Percentiles rank a stretch among this genome's conserved stretches.
These are phyloP conservation scores for Lithophane ornitopus DNA, from an alignment of 2,888 invertebrate genomes.

Conservation along the genomic window DNA sequence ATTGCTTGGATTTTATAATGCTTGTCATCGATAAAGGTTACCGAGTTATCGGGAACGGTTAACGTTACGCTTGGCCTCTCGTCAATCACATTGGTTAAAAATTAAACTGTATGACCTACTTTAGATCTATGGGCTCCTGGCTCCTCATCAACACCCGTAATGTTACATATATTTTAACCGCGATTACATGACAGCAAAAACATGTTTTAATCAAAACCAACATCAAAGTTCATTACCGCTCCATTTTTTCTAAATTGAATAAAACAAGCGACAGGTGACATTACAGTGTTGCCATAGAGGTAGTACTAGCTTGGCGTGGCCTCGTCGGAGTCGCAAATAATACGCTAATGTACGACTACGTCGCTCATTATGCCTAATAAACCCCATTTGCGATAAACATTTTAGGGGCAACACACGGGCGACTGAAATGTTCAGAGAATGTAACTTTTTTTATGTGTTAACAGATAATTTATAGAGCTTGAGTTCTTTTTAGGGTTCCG, in stretches of 20 bases:
- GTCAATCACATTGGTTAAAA: background rate
- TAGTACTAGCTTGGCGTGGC: slow-evolving; percentile 48
- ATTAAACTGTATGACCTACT: background rate
- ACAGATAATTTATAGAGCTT: background rate
- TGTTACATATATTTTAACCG: slow-evolving; percentile 3
- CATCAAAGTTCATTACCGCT: slow-evolving; percentile 20
- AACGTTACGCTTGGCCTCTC: background rate
- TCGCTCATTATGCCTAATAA: slow-evolving; percentile 73
- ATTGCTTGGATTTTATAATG: slow-evolving; percentile 39
- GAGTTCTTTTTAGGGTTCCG: background rate
- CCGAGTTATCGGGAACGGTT: background rate
- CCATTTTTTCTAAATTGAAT: slow-evolving; percentile 56
- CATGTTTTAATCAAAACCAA: slow-evolving; percentile 30
- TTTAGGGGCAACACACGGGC: slow-evolving; percentile 60
- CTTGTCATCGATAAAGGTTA: slow-evolving; percentile 36
- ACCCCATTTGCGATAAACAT: slow-evolving; percentile 71
- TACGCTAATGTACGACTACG: slow-evolving; percentile 70
- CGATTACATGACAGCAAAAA: slow-evolving; percentile 20
- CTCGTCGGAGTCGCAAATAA: slow-evolving; percentile 69
- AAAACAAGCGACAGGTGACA: slow-evolving; percentile 53
- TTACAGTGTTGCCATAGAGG: slow-evolving; percentile 54
- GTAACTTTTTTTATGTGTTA: background rate
- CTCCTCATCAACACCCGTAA: background rate
- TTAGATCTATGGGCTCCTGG: slow-evolving; percentile 2
- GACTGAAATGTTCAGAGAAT: slow-evolving; percentile 41